A percentile compares a stretch with the other conserved stretches of the same genome.
phyloP scores from a whole-genome alignment of 2,888 invertebrate genomes.

The Troilus luridus region DNA sequence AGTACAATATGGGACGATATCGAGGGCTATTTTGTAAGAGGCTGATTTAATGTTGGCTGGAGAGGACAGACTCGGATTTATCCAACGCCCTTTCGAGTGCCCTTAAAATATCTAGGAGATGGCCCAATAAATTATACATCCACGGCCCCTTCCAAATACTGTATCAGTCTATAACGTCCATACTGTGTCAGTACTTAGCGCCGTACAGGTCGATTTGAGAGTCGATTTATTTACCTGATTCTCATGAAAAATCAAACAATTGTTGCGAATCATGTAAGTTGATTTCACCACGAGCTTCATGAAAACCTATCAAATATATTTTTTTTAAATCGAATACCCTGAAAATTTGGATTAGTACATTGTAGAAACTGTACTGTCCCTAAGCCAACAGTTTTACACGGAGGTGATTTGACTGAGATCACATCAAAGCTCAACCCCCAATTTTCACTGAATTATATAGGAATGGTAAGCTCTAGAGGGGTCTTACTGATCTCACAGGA shows the following conservation, averaged over 20 bases:
- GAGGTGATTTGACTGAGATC: no score
- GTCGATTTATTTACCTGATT: neutral
- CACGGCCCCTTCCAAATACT: neutral
- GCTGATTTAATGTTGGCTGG: constrained; percentile 18
- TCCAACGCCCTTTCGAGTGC: neutral
- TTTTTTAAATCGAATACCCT: no score
- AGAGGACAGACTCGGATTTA: constrained; percentile 18
- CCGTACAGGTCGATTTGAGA: no score
- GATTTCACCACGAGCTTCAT: neutral
- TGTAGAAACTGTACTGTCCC: no score
- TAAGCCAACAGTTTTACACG: no score
- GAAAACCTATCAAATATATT: no score
- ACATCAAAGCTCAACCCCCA: no score
- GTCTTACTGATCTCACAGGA: no score
- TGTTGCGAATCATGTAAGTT: neutral
- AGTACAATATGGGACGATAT: neutral
- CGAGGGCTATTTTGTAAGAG: neutral
- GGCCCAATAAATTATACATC: constrained; percentile 7
- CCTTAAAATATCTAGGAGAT: constrained; percentile 47
- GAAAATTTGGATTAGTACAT: no score
- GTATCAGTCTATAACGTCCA: neutral
- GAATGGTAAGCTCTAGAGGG: no score
- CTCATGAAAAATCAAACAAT: neutral
- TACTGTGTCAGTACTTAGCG: neutral
- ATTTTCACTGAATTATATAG: no score